Conservation (phyloP, 2,797 vertebrate genomes). For the Ataeniobius toweri region DNA sequence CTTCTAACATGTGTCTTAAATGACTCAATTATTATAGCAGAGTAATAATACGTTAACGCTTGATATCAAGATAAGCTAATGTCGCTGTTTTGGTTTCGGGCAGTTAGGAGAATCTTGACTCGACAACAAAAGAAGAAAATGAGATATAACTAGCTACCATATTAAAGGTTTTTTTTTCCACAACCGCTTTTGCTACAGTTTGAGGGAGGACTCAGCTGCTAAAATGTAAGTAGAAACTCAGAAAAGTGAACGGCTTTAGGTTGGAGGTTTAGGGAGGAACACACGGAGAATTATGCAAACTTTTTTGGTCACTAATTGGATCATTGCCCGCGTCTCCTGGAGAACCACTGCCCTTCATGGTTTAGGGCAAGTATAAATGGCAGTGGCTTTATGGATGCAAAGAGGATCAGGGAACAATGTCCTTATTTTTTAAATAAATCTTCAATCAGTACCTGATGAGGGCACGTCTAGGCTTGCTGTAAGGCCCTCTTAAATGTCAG, state of each 20-base stretch:
- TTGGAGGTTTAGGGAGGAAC: background rate
- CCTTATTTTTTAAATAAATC: conserved; percentile 24
- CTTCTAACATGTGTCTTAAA: background rate
- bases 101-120: conserved; percentile 50
- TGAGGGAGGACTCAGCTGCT: background rate
- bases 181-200: conserved; percentile 1
- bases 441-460: conserved; percentile 48
- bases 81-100: conserved; percentile 19
- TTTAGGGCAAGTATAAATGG: conserved; percentile 4
- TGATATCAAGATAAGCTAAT: conserved; percentile 35
- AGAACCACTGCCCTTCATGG: background rate
- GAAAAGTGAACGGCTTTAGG: background rate
- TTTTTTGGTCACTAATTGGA: conserved; percentile 21
- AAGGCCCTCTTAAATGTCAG: conserved; percentile 4
- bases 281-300: conserved; percentile 20
- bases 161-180: background rate
- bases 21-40: background rate
- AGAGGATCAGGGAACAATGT: conserved; percentile 2
- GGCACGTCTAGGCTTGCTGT: conserved; percentile 38
- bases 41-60: conserved; percentile 32
- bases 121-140: conserved; percentile 60
- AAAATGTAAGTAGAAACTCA: background rate
- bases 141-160: conserved; percentile 27
- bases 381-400: conserved; percentile 7
- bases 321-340: background rate